Base-by-base conservation (phyloP, 2,888 invertebrate species). In the Subacronicta megacephala region DNA sequence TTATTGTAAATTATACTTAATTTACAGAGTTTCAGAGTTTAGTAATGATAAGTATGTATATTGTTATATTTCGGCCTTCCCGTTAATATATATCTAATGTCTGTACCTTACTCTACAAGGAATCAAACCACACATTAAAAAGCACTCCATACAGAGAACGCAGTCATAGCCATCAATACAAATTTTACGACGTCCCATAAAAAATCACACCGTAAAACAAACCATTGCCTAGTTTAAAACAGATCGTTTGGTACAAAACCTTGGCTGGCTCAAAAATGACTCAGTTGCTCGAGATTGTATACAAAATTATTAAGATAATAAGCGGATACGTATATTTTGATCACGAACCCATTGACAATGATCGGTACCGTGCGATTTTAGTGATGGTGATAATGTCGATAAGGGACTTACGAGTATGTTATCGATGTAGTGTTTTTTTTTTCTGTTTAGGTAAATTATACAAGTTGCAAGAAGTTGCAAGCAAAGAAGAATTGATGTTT, bases 331-430 rank as follows among this genome's bases (percentile, higher is more conserved):
- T 92, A 91, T 85, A 91, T 92, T 93, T 93, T 88, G 91, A 90
- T 94, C 94, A 94, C 94, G 94, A 93, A 86, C 89, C 91, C 89
- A 94, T 94, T 94, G 94, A 90, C 93, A 94, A 92, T 93, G 93
- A 94, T 93, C 93, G 91, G 90, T 88, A 88, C 89, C 73, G 88
- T 75, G 88, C 83, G 77, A 79, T 75, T 45, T 58, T 77, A 89
- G 90, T 73, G 89, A 72, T 78, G 88, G 44, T 60, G 29, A 13
- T 17, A n/a, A 12, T 2, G 15, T 58, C 46, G 51, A 58, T 56
- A 17, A 41, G 17, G 6, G 29, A 16, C 36, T 45, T 13, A n/a
- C n/a, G n/a, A n/a, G n/a, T n/a, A 12, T 16, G 1, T 18, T 38
- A 33, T 44, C 66, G 41, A 57, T 23, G 20, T 10, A 20, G 9